These are phyloP conservation scores for Pipa parva DNA, from an alignment of 2,113 vertebrate genomes.

Conservation along the genomic window DNA sequence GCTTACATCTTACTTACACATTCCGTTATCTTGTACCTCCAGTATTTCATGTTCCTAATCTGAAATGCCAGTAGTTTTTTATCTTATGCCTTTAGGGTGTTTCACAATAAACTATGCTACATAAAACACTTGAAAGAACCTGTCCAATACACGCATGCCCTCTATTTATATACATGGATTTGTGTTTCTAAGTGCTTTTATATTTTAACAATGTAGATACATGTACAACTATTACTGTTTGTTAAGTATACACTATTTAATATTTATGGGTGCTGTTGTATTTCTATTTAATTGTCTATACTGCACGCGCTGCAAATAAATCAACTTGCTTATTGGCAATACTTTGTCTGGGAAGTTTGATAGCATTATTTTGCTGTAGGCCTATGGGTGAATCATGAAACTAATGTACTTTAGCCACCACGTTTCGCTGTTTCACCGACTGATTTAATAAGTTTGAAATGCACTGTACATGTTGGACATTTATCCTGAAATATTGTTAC, in stretches of 20 bases:
- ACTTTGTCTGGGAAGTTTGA: not conserved
- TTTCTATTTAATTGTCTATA: not conserved
- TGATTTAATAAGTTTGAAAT: too few species aligned
- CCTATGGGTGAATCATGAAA: too few species aligned
- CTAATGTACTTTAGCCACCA: too few species aligned
- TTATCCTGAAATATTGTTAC: too few species aligned
- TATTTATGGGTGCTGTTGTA: not conserved
- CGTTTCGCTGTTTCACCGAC: too few species aligned
- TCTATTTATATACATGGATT: conserved; percentile 31
- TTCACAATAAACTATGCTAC: conserved; percentile 24
- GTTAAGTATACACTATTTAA: too few species aligned
- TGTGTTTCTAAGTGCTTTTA: conserved; percentile 32
- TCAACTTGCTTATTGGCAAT: not conserved
- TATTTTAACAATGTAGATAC: conserved; percentile 9
- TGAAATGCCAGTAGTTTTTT: conserved; percentile 38
- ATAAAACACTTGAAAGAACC: conserved; percentile 40
- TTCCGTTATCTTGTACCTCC: not conserved
- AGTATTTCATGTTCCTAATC: conserved; percentile 30
- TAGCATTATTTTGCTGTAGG: too few species aligned
- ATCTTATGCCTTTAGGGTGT: conserved; percentile 38
- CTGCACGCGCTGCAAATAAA: not conserved
- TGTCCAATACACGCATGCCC: conserved; percentile 9
- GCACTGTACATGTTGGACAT: too few species aligned
- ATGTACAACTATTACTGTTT: too few species aligned
- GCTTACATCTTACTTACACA: too few species aligned